Percentiles rank a stretch among this genome's conserved stretches.
These are phyloP conservation scores for Merluccius polli DNA, from an alignment of 2,797 vertebrate genomes.

Conservation along the genomic window DNA sequence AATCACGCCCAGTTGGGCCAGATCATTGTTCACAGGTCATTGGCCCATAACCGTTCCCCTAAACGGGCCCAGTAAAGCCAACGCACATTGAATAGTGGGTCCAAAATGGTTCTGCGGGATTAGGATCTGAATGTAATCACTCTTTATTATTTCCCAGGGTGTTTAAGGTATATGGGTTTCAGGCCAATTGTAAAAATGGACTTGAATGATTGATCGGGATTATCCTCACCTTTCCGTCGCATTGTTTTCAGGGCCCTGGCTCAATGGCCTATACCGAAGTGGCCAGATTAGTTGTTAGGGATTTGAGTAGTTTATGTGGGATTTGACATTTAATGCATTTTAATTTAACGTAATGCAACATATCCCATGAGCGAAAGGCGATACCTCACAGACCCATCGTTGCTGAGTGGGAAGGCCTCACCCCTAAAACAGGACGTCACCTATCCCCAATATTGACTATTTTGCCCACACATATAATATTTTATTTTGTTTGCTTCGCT, in stretches of 20 bases:
- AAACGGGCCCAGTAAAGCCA: slow-evolving; percentile 29
- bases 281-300: slow-evolving; percentile 57
- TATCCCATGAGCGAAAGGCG: neutral
- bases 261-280: slow-evolving; percentile 52
- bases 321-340: slow-evolving; percentile 55
- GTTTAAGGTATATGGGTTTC: slow-evolving; percentile 57
- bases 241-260: slow-evolving; percentile 37
- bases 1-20: slow-evolving; percentile 25
- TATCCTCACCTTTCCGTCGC: slow-evolving; percentile 64
- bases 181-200: slow-evolving; percentile 51
- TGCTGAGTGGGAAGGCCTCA: neutral
- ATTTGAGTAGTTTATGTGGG: slow-evolving; percentile 65
- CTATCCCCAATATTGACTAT: neutral
- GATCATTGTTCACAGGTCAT: slow-evolving; percentile 45
- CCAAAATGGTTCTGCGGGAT: slow-evolving; percentile 19
- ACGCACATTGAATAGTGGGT: slow-evolving; percentile 1
- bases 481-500: slow-evolving; percentile 21
- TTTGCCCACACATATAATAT: slow-evolving; percentile 2
- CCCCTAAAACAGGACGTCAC: neutral
- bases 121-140: slow-evolving; percentile 42
- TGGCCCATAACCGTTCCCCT: slow-evolving; percentile 43
- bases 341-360: slow-evolving; percentile 30
- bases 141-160: slow-evolving; percentile 51
- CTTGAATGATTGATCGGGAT: slow-evolving; percentile 73
- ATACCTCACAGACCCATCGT: neutral